phyloP scores from a whole-genome alignment of 2,888 invertebrate genomes.

The Disparrhopalites patrizii region DNA sequence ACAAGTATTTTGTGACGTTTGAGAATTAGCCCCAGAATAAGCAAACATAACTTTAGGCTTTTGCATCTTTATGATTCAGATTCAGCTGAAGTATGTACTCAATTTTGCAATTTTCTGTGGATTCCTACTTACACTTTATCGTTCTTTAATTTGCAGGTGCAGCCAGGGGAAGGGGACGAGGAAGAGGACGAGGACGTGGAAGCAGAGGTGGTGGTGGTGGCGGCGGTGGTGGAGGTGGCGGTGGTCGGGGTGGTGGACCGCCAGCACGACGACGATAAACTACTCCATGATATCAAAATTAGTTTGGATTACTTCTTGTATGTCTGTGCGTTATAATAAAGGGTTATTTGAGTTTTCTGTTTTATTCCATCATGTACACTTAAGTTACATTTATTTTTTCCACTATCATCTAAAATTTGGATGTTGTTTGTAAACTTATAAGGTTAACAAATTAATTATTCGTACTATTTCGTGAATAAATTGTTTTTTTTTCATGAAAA shows the following conservation, averaged over 20 bases:
- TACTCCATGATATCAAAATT: not conserved
- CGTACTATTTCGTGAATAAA: conserved; percentile 20
- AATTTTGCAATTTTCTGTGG: too few relatives aligned
- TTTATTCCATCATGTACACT: conserved; percentile 24
- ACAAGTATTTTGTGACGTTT: too few relatives aligned
- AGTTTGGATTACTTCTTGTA: not conserved
- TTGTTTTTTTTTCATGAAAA: conserved; percentile 16
- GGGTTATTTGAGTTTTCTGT: conserved; percentile 7
- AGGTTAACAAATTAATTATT: conserved; percentile 18
- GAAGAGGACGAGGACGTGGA: conserved; percentile 40
- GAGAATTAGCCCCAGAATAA: too few relatives aligned
- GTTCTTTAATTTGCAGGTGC: conserved; percentile 53
- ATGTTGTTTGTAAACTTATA: conserved; percentile 20
- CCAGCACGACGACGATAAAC: conserved; percentile 2
- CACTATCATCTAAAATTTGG: conserved; percentile 7
- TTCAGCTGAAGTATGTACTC: too few relatives aligned
- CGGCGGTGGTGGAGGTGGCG: conserved; percentile 34
- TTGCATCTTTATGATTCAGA: too few relatives aligned
- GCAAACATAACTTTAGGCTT: too few relatives aligned
- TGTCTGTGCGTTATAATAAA: not conserved
- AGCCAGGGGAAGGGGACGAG: conserved; percentile 51
- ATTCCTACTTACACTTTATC: not conserved
- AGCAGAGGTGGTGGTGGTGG: conserved; percentile 35
- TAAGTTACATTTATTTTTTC: conserved; percentile 16
- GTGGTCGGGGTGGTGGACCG: conserved; percentile 32